A percentile compares a stretch with the other conserved stretches of the same genome.
phyloP scores from a whole-genome alignment of 2,113 vertebrate genomes.

The Furnarius figulus region DNA sequence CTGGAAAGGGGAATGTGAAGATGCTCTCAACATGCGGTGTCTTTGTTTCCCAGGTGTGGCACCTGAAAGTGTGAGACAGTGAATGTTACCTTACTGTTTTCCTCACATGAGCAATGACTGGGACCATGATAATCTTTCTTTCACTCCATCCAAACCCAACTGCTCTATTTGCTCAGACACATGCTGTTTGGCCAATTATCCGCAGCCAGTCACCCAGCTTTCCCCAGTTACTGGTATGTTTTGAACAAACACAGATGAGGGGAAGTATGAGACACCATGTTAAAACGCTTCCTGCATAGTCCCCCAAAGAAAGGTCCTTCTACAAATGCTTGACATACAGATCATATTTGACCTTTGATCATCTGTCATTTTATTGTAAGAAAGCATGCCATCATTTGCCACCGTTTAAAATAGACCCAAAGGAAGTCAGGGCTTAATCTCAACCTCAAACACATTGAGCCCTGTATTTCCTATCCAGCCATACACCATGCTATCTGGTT shows the following conservation, averaged over 20 bases:
- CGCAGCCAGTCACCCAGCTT: not conserved
- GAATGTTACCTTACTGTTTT: not conserved
- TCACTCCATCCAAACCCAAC: not conserved
- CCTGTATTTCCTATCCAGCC: conserved; percentile 79
- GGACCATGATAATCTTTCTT: not conserved
- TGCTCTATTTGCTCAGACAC: not conserved
- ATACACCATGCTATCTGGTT: conserved; percentile 76
- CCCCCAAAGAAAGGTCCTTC: conserved; percentile 53
- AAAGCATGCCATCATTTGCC: conserved; percentile 75
- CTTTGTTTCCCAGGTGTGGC: not conserved
- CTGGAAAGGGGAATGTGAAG: not conserved
- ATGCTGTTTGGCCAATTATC: not conserved
- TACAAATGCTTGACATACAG: conserved; percentile 67
- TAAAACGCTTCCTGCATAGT: conserved; percentile 52
- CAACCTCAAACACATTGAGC: conserved; percentile 80
- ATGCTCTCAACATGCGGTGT: not conserved
- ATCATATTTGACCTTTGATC: conserved; percentile 75
- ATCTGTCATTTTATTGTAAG: conserved; percentile 75
- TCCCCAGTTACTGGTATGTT: conserved; percentile 51
- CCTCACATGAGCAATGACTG: fast-evolving
- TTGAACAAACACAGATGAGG: conserved; percentile 55
- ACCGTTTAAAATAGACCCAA: conserved; percentile 77
- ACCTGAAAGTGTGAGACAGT: not conserved
- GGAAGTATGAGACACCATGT: conserved; percentile 46
- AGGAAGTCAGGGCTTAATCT: conserved; percentile 83